phyloP scores from a whole-genome alignment of 1,140 invertebrate genomes.

The Aradophagus sp. region DNA sequence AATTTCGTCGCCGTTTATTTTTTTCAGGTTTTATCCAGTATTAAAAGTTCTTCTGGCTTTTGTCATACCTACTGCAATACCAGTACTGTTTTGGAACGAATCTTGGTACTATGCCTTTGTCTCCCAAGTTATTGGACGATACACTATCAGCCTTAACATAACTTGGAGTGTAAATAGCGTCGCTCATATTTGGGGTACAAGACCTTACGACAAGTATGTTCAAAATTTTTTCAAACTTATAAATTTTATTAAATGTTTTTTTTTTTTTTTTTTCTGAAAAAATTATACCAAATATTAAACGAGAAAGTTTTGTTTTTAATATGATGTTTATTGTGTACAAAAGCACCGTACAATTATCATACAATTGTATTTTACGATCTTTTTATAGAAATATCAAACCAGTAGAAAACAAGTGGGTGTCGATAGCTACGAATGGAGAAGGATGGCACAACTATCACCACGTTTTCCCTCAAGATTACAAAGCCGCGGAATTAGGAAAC shows the following conservation, averaged over 20 bases:
- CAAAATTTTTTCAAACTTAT: not conserved
- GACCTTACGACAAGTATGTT: constrained; percentile 82
- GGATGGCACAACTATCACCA: constrained; percentile 94
- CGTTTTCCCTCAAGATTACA: constrained; percentile 88
- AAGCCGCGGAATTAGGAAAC: constrained; percentile 80
- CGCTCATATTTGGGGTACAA: constrained; percentile 84
- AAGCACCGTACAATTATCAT: too few species aligned
- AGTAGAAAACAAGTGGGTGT: constrained; percentile 70
- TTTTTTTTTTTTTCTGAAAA: too few species aligned
- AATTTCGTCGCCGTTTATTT: not conserved
- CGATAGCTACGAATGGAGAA: constrained; percentile 67
- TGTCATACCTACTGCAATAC: constrained; percentile 83
- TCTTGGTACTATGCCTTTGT: constrained; percentile 75
- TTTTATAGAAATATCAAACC: constrained; percentile 77
- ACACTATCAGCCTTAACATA: constrained; percentile 78
- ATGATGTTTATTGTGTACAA: not conserved
- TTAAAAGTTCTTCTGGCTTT: constrained; percentile 83
- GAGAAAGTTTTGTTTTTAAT: not conserved
- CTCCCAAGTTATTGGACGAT: constrained; percentile 78
- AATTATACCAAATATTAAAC: too few species aligned
- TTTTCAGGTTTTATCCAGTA: constrained; percentile 80
- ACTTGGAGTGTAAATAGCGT: constrained; percentile 87
- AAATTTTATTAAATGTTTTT: too few species aligned
- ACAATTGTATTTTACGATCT: not conserved
- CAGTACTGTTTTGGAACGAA: constrained; percentile 81